Base-by-base conservation (phyloP, 2,888 invertebrate species). In the Ashinkailepas kermadecensis region DNA sequence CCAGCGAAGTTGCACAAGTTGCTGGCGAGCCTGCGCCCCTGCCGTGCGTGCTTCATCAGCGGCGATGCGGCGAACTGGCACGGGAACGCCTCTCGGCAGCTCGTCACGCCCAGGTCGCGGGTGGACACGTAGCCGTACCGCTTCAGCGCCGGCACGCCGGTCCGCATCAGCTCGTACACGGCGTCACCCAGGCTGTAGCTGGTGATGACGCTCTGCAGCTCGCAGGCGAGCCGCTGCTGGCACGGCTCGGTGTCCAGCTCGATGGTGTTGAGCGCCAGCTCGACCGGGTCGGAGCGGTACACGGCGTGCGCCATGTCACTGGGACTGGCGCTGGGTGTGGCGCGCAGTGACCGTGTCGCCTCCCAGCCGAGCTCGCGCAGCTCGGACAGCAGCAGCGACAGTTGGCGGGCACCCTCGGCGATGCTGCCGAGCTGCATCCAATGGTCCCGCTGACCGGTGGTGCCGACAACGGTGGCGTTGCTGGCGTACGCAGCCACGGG, bases 261-360 rank as follows among this genome's bases (percentile, higher is more conserved):
- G 58, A 79, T 58, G 13, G 79, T 15, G 79, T 79, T 79, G 58
- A 79, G 79, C 79, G 59, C 58, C 79, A 79, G 58, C 79, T 79
- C 79, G 15, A 79, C 79, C 23, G 79, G 79, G 79, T 79, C 79
- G 79, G 9, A n/a, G 18, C 25, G 18, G 13, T 23, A 58, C 58
- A 79, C 58, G 2, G 79, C 57, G 58, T 58, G 79, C 23, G 79
- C 79, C 79, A 79, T 58, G 13, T 21, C 10, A 13, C 23, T 25
- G 23, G 25, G 54, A 8, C 18, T 74, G 54, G 21, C 11, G 21
- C 54, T 11, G 79, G 23, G 6, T 58, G 56, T n/a, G 39, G 39
- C 39, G 39, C 39, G 39, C 11, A 79, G 23, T 15, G 79, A 4
- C 13, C 58, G 58, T 12, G 59, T 58, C 58, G 15, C 6, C 58